Evolutionary conservation across 2,888 invertebrate species (phyloP).

Genomic region (Eristalis pertinax): DNA sequence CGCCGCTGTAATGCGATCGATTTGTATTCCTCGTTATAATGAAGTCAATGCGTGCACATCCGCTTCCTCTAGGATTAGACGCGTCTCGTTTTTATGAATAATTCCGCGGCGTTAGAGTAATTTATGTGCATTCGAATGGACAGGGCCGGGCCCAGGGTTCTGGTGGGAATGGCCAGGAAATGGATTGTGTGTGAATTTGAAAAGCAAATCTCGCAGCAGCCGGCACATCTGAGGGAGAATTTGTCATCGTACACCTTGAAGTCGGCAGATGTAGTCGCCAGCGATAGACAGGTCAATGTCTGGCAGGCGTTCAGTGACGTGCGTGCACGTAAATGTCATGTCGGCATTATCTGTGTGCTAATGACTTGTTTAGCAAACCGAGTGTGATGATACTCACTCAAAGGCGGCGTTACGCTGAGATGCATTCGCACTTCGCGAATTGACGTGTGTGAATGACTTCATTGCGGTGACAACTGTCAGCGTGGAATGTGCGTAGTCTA

Average conservation of each 20-base stretch:
- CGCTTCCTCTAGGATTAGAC: conserved; percentile 58
- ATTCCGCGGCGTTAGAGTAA: conserved; percentile 53
- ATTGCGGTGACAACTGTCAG: background rate
- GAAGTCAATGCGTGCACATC: conserved; percentile 62
- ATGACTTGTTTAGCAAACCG: background rate
- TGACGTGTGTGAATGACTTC: background rate
- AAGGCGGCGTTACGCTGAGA: background rate
- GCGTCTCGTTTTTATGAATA: conserved; percentile 51
- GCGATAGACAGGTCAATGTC: conserved; percentile 17
- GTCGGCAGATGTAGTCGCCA: background rate
- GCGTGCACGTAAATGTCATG: background rate
- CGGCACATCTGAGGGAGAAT: conserved; percentile 4
- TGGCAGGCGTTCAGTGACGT: conserved; percentile 3
- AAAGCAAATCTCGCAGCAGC: conserved; percentile 53
- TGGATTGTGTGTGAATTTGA: conserved; percentile 60
- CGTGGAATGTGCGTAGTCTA: background rate
- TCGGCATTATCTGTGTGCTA: background rate
- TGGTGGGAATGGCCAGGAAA: conserved; percentile 61
- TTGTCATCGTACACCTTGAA: no score
- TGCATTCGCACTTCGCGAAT: background rate
- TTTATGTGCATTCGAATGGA: conserved; percentile 68
- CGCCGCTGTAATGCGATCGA: conserved; percentile 49
- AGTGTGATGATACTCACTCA: background rate
- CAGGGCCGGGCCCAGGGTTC: background rate
- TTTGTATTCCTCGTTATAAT: conserved; percentile 67